Evolutionary conservation across 2,888 invertebrate genomes (phyloP).

Genomic region (Lacanobia oleracea): DNA sequence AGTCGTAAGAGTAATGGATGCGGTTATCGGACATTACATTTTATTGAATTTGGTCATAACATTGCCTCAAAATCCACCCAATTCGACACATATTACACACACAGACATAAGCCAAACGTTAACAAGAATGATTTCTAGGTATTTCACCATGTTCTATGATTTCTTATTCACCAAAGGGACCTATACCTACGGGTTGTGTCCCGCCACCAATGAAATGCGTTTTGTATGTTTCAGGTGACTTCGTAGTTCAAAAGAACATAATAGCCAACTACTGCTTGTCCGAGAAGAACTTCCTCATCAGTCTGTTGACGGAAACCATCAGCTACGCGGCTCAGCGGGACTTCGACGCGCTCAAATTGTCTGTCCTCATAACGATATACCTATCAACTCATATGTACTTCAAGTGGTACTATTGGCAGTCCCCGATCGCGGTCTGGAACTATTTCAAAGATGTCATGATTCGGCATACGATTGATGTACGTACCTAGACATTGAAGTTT

Average conservation of each 20-base stretch:
- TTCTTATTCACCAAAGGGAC: too few species aligned
- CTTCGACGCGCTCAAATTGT: slow-evolving; percentile 77
- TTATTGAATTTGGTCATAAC: too few species aligned
- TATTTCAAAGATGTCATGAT: slow-evolving; percentile 85
- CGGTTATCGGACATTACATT: too few species aligned
- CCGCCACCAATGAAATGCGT: too few species aligned
- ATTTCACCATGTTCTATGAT: too few species aligned
- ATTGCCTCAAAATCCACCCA: too few species aligned
- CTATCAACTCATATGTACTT: slow-evolving; percentile 79
- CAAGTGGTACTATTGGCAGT: slow-evolving; percentile 83
- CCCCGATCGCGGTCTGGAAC: slow-evolving; percentile 78
- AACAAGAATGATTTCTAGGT: too few species aligned
- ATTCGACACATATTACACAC: too few species aligned
- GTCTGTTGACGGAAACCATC: slow-evolving; percentile 75
- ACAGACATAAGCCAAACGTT: too few species aligned
- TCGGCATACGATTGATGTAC: slow-evolving; percentile 83
- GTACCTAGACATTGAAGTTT: not conserved
- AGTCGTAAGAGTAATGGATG: too few species aligned
- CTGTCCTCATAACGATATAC: slow-evolving; percentile 81
- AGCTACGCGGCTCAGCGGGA: slow-evolving; percentile 82
- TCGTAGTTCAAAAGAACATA: slow-evolving; percentile 79
- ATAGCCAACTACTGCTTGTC: slow-evolving; percentile 75
- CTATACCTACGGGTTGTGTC: too few species aligned
- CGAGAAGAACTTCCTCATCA: slow-evolving; percentile 79
- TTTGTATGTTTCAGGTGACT: slow-evolving; percentile 67